Percentiles rank a stretch among this genome's conserved stretches.
These are phyloP conservation scores for Cabera pusaria DNA, from an alignment of 2,888 invertebrate genomes.

Conservation along the genomic window DNA sequence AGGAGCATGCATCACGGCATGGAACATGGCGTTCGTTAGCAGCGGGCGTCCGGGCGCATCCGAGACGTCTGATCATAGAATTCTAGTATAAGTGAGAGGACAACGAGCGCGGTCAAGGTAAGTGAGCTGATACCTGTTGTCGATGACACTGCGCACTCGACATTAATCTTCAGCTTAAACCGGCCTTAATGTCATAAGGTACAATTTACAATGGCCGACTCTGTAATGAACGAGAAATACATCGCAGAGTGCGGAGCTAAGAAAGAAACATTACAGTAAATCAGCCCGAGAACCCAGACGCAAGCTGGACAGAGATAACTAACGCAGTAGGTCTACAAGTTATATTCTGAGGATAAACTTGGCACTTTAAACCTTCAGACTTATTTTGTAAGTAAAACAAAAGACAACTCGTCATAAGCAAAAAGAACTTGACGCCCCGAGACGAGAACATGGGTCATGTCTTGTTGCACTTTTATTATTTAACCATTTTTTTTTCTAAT, in stretches of 20 bases:
- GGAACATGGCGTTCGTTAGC: conserved; percentile 33
- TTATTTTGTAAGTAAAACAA: conserved; percentile 2
- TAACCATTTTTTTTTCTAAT: too few species aligned
- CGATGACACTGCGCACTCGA: conserved; percentile 63
- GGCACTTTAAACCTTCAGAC: not conserved
- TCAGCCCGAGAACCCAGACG: conserved; percentile 43
- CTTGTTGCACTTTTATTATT: too few species aligned
- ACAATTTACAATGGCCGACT: conserved; percentile 41
- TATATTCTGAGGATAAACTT: conserved; percentile 1
- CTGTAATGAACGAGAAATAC: conserved; percentile 32
- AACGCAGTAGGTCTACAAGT: conserved; percentile 20
- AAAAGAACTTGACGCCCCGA: conserved; percentile 1
- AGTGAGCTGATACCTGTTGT: conserved; percentile 64
- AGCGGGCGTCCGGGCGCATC: conserved; percentile 36
- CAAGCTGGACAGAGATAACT: conserved; percentile 38
- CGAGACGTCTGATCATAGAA: conserved; percentile 50
- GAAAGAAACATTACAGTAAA: conserved; percentile 42
- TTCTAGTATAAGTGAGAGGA: conserved; percentile 67
- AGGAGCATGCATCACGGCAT: conserved; percentile 37
- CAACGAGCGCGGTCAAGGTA: conserved; percentile 75
- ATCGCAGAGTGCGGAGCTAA: conserved; percentile 28
- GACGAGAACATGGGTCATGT: conserved; percentile 10
- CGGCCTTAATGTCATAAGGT: conserved; percentile 45
- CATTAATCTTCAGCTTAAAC: conserved; percentile 59
- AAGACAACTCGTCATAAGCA: conserved; percentile 1